Evolutionary conservation across 2,113 vertebrate species (phyloP).

Genomic region (Otolemur garnettii): DNA sequence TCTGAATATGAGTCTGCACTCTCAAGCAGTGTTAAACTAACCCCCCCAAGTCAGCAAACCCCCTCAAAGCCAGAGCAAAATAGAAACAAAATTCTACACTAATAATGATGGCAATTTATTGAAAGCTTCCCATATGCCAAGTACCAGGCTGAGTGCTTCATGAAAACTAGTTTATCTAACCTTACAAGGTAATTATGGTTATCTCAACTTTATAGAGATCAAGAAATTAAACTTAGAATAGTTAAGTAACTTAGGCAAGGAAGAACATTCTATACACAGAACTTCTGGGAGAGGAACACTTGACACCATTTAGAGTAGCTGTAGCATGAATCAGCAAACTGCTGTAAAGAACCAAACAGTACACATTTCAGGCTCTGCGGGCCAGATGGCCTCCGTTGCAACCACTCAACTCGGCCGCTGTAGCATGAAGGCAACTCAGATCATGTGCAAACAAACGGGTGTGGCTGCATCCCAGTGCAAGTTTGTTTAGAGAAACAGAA

Average conservation of each 20-base stretch:
- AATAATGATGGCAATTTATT: background rate
- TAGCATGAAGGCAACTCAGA: background rate
- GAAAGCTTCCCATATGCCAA: background rate
- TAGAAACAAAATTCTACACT: background rate
- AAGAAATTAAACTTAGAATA: background rate
- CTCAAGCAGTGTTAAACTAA: background rate
- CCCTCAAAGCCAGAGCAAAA: background rate
- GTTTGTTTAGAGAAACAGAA: conserved; percentile 38
- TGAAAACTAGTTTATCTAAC: background rate
- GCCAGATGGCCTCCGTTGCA: conserved; percentile 20
- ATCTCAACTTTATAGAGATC: background rate
- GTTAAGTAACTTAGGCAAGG: background rate
- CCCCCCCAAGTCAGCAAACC: background rate
- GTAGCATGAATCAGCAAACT: background rate
- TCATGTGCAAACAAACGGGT: background rate
- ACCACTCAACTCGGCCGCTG: background rate
- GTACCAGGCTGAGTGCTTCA: background rate
- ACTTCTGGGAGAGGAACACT: background rate
- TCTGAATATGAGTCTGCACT: background rate
- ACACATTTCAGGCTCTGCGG: conserved; percentile 10
- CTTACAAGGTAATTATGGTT: background rate
- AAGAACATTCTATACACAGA: background rate
- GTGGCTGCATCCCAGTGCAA: background rate
- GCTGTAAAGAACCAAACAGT: background rate
- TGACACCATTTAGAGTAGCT: background rate